Conservation (phyloP, 2,888 invertebrate species). For the Dasysyrphus albostriatus region DNA sequence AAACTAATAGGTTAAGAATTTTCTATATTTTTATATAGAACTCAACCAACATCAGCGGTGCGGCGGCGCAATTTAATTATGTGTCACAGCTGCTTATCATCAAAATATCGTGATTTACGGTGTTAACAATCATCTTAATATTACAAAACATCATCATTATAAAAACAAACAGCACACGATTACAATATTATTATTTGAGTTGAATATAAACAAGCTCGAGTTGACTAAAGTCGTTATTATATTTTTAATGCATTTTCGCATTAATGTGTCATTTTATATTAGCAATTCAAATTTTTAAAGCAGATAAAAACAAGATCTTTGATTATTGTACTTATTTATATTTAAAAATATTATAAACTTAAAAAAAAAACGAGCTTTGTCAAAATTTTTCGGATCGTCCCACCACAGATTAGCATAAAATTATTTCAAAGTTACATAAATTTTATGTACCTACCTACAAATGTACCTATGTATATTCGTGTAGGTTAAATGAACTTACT, state of each 20-base stretch:
- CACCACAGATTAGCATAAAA: neutral
- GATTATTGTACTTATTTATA: neutral
- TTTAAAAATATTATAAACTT: neutral
- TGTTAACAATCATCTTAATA: slow-evolving; percentile 4
- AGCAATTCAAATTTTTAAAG: neutral
- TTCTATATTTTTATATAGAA: neutral
- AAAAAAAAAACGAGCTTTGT: neutral
- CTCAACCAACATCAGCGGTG: neutral
- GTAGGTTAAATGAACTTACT: neutral
- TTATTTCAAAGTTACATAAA: neutral
- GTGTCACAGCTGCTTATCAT: neutral
- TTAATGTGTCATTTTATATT: neutral
- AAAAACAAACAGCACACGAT: neutral
- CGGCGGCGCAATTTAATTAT: neutral
- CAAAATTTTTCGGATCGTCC: neutral
- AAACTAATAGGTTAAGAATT: neutral
- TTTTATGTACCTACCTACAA: neutral
- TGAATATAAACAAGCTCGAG: neutral
- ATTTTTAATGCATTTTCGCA: neutral
- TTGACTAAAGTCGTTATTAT: neutral
- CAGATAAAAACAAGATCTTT: slow-evolving; percentile 7
- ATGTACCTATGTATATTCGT: neutral
- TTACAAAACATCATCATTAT: slow-evolving; percentile 3
- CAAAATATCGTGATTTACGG: neutral
- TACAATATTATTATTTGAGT: neutral